These are phyloP conservation scores for Onchidella celtica DNA, from an alignment of 2,888 invertebrate species.

Conservation along the genomic window DNA sequence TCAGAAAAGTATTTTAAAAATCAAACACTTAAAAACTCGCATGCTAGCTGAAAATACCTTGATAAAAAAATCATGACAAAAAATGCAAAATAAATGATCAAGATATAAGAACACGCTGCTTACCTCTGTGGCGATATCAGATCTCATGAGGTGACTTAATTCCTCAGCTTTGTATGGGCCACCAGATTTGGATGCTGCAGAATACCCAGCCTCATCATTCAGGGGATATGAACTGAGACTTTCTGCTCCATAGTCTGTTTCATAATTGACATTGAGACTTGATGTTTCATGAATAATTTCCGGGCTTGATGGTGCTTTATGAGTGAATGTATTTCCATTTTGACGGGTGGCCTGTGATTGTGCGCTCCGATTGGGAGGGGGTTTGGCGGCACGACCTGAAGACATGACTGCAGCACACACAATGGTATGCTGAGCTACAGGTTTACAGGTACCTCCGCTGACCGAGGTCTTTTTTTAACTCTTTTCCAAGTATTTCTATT, in stretches of 20 bases:
- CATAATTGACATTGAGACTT: slow-evolving; percentile 21
- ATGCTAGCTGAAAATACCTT: too few species aligned
- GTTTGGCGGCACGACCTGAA: not conserved
- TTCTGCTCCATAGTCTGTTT: slow-evolving; percentile 23
- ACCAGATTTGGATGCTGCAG: not conserved
- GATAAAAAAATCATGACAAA: too few species aligned
- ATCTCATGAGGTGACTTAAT: slow-evolving; percentile 21
- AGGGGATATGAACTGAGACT: slow-evolving; percentile 38
- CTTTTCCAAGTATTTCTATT: too few species aligned
- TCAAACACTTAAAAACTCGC: too few species aligned
- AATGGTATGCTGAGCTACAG: too few species aligned
- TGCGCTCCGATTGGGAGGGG: not conserved
- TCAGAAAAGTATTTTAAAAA: too few species aligned
- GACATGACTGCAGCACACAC: not conserved
- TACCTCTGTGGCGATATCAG: slow-evolving; percentile 10
- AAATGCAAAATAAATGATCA: too few species aligned
- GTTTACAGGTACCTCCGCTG: too few species aligned
- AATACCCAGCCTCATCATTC: not conserved
- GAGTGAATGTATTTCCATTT: not conserved
- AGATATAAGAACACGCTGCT: too few species aligned
- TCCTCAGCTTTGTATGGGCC: not conserved
- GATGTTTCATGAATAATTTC: not conserved
- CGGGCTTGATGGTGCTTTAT: not conserved
- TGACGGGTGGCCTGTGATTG: too few species aligned
- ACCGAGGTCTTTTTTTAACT: too few species aligned